Base-by-base conservation (phyloP, 2,888 invertebrate genomes). In the Latrodectus hesperus region DNA sequence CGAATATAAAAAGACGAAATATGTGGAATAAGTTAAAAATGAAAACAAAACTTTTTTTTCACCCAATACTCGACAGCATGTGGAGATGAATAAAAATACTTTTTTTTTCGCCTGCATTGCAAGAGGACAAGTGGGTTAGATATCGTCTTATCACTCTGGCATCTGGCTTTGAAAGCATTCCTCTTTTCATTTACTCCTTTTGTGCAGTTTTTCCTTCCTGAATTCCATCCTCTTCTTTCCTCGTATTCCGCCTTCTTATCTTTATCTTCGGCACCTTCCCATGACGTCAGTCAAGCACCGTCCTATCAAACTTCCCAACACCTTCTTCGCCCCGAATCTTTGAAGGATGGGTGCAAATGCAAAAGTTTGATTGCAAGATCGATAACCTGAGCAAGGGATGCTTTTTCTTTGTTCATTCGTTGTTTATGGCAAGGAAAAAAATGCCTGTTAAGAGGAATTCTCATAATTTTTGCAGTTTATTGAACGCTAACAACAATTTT, bases 261-360 rank as follows among this genome's bases (percentile, higher is more conserved):
- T 84, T 84, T 84, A 84, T 84, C 84, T 84, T 84, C 84, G 84
- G 77, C 84, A 84, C 67, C 84, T 70, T 64, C 77, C 51, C 74
- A 17, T 84, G 84, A 84, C 84, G 78, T 84, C 84, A 84, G 84
- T 84, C 84, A 84, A 84, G 72, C 77, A 78, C 71, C 60, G 67
- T 75, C 75, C 82, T 75, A 68, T 75, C 68, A 75, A 75, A 82
- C 74, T 82, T 74, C 70, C 68, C 82, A 82, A 82, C 75, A 82
- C 82, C 82, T 70, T 68, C 74, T 49, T 64, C 60, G 14, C 60
- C 14, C 9, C 49, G 52, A 75, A 74, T 73, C 68, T 67, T 75
- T 75, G 74, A 26, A n/a, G 26, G 26, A 22, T 22, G 17, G 60
- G 60, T n/a, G 60, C 12, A 60, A n/a, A 22, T 17, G 67, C 67